phyloP scores from a whole-genome alignment of 53 echinoderm and acorn worm genomes.

The Paelopatides confundens region DNA sequence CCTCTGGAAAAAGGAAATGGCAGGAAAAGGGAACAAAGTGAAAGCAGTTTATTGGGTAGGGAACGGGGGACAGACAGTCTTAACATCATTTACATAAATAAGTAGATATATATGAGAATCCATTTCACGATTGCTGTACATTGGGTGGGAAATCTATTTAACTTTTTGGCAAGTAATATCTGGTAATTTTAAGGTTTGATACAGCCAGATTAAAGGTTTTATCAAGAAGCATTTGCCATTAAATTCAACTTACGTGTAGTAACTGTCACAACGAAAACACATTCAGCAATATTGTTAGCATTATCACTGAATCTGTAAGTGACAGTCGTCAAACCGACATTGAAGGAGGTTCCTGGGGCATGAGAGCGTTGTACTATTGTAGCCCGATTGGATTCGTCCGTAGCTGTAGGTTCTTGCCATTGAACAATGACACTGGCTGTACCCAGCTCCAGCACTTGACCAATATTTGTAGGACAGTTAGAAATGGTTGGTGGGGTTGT shows the following conservation, averaged over 20 bases:
- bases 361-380: constrained; percentile 16
- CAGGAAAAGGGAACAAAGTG: too few species aligned
- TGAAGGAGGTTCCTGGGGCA: constrained; percentile 47
- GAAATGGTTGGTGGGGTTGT: constrained; percentile 53
- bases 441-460: constrained; percentile 49
- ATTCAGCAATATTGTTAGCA: constrained; percentile 37
- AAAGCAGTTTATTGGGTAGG: too few species aligned
- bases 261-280: constrained; percentile 59
- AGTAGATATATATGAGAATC: too few species aligned
- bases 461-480: constrained; percentile 30
- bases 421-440: not conserved
- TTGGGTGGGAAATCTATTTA: too few species aligned
- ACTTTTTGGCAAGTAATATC: too few species aligned
- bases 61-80: too few species aligned
- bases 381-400: constrained; percentile 57
- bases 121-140: too few species aligned
- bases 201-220: too few species aligned
- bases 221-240: too few species aligned
- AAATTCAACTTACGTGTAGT: constrained; percentile 39
- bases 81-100: too few species aligned
- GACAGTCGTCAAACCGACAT: constrained; percentile 36
- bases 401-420: constrained; percentile 47
- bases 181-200: too few species aligned
- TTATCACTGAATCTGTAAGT: constrained; percentile 60
- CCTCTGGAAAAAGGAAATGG: constrained; percentile 35